Evolutionary conservation across 2,888 invertebrate genomes (phyloP), one percentile per base, ranked within the genome.

Genomic region (Incurvaria masculella): DNA sequence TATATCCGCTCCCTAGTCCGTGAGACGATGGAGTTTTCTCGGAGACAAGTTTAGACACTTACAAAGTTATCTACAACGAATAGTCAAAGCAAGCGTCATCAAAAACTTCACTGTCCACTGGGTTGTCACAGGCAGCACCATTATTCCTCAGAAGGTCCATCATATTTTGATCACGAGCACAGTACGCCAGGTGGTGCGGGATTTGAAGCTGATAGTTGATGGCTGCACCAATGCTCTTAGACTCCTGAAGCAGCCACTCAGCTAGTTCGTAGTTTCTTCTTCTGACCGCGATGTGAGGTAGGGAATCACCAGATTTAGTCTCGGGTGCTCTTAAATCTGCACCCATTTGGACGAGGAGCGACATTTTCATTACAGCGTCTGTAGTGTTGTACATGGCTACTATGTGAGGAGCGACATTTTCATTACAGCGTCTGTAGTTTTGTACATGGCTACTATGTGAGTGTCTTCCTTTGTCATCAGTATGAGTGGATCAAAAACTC

Each of bases 111-210:
- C 40, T 39, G 17, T 10, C 17, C n/a, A 39, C 40, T 16, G 40
- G 40, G 6, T 39, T 17, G 17, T 39, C 40, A 39, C 40, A 39
- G 17, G 40, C 40, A 39, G 40, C 40, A n/a, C 40, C 40, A n/a
- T 39, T 39, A 39, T 6, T 39, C 40, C 40, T 39, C n/a, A 39
- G n/a, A 39, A 39, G 40, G n/a, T 39, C 40, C 40, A 39, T 39
- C 40, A 39, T 39, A 6, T 39, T 39, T 17, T 39, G 40, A 39
- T 39, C 40, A 10, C 40, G 40, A n/a, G 40, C n/a, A n/a, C 17
- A 39, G 40, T 39, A 39, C 40, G 40, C 40, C 40, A 39, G 40
- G n/a, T 39, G 40, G n/a, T 39, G 17, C 40, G 40, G 40, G n/a
- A n/a, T n/a, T n/a, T 39, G 14, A 17, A 10, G n/a, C n/a, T n/a